Conservation (phyloP, 1,140 invertebrate genomes). For the Ephestia elutella region DNA sequence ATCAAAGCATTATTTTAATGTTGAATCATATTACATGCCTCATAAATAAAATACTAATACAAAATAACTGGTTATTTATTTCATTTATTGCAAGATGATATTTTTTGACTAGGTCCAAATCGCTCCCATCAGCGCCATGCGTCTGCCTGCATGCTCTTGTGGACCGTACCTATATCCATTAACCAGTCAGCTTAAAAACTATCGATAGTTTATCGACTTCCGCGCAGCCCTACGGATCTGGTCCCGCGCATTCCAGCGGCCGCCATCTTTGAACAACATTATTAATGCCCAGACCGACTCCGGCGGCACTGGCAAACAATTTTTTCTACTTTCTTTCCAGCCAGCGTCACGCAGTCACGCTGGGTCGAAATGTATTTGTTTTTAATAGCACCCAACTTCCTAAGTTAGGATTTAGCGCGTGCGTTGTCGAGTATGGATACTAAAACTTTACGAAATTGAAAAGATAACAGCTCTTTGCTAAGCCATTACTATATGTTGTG, state of each 20-base stretch:
- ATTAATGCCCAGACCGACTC: constrained; percentile 52
- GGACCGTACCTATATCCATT: no score
- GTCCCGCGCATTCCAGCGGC: constrained; percentile 52
- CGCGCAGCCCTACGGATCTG: constrained; percentile 46
- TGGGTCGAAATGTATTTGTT: constrained; percentile 50
- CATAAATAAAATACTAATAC: no score
- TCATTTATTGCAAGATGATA: no score
- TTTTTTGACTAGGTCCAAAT: no score
- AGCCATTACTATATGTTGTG: no score
- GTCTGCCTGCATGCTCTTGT: no score
- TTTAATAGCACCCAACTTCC: constrained; percentile 45
- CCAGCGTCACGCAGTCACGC: constrained; percentile 30
- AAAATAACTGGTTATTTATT: no score
- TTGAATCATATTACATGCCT: no score
- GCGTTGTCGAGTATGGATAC: neutral
- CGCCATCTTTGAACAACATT: constrained; percentile 69
- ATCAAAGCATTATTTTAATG: no score
- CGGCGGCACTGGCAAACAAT: constrained; percentile 38
- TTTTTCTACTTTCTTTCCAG: constrained; percentile 40
- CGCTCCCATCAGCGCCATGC: no score
- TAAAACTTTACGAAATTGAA: no score
- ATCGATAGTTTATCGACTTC: constrained; percentile 25
- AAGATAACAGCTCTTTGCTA: no score
- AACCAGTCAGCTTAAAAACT: neutral
- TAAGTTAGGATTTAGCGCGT: neutral